phyloP scores from a whole-genome alignment of 23 tunicate genomes.

The Trididemnum nubilum region DNA sequence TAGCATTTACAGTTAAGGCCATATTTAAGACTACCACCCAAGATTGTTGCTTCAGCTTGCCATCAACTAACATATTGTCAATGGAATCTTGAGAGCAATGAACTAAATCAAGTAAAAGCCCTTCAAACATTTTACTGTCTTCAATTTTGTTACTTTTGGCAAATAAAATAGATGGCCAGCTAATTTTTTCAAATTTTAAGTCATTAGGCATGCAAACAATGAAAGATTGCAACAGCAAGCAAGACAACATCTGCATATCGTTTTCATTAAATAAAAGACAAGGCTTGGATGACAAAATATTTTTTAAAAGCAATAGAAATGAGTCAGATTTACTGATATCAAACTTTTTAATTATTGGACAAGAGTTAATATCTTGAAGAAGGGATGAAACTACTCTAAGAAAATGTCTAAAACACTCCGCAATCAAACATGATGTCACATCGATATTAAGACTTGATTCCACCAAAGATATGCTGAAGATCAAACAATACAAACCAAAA shows the following conservation, averaged over 20 bases:
- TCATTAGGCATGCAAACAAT: background rate
- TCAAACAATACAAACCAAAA: slow-evolving; percentile 34
- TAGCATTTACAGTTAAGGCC: slow-evolving; percentile 7
- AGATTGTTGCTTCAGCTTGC: background rate
- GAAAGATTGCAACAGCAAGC: background rate
- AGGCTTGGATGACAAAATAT: slow-evolving; percentile 24
- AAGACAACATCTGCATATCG: background rate
- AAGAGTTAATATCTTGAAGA: background rate
- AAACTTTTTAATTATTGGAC: background rate
- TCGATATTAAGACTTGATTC: slow-evolving; percentile 3
- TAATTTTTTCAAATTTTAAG: background rate
- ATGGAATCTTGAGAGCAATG: slow-evolving; percentile 21
- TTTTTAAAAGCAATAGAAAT: background rate
- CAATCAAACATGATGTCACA: slow-evolving; percentile 3
- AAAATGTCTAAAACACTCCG: slow-evolving; percentile 12
- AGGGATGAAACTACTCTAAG: background rate
- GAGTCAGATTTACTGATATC: slow-evolving; percentile 33
- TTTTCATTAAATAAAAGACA: background rate
- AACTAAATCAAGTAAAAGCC: slow-evolving; percentile 21
- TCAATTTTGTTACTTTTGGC: background rate
- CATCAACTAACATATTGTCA: background rate
- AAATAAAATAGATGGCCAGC: slow-evolving; percentile 34
- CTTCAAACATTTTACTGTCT: slow-evolving; percentile 9
- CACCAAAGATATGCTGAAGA: slow-evolving; percentile 10
- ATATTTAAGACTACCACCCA: slow-evolving; percentile 14